Conservation (phyloP, 2,888 invertebrate species). For the Miltochrista miniata region DNA sequence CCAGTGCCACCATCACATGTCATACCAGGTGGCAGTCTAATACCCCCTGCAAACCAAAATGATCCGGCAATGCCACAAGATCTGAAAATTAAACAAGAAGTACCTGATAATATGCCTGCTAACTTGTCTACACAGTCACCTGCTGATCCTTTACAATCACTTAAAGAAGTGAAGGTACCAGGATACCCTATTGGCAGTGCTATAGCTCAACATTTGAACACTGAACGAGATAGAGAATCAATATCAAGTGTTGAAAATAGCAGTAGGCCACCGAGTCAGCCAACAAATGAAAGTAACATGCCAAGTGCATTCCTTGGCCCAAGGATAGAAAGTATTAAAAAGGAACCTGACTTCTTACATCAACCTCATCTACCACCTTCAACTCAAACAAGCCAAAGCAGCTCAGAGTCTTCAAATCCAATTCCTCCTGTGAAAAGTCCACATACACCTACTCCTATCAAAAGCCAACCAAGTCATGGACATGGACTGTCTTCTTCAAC, state of each 20-base stretch:
- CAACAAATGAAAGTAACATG: slow-evolving; percentile 74
- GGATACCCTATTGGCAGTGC: slow-evolving; percentile 85
- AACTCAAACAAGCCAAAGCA: slow-evolving; percentile 70
- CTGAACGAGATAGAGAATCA: slow-evolving; percentile 77
- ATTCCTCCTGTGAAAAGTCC: slow-evolving; percentile 83
- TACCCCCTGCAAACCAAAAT: slow-evolving; percentile 63
- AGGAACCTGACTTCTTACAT: slow-evolving; percentile 86
- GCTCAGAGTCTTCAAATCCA: slow-evolving; percentile 72
- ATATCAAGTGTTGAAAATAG: slow-evolving; percentile 76
- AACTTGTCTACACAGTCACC: slow-evolving; percentile 79
- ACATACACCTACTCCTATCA: slow-evolving; percentile 80
- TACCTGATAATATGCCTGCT: slow-evolving; percentile 78
- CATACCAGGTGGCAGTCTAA: slow-evolving; percentile 57
- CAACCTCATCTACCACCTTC: slow-evolving; percentile 80
- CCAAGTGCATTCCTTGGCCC: slow-evolving; percentile 85
- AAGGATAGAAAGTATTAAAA: slow-evolving; percentile 88
- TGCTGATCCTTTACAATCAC: slow-evolving; percentile 89
- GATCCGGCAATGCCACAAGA: slow-evolving; percentile 79
- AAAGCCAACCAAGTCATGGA: slow-evolving; percentile 73
- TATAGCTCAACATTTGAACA: slow-evolving; percentile 75
- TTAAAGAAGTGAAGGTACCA: slow-evolving; percentile 91
- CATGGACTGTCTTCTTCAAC: slow-evolving; percentile 73
- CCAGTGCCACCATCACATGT: slow-evolving; percentile 68
- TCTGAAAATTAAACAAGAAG: slow-evolving; percentile 81
- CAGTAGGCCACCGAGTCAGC: slow-evolving; percentile 77